Percentiles rank a stretch among this genome's conserved stretches.
Evolutionary conservation across 2,888 invertebrate species (phyloP).

Genomic region (Pherbina coryleti): DNA sequence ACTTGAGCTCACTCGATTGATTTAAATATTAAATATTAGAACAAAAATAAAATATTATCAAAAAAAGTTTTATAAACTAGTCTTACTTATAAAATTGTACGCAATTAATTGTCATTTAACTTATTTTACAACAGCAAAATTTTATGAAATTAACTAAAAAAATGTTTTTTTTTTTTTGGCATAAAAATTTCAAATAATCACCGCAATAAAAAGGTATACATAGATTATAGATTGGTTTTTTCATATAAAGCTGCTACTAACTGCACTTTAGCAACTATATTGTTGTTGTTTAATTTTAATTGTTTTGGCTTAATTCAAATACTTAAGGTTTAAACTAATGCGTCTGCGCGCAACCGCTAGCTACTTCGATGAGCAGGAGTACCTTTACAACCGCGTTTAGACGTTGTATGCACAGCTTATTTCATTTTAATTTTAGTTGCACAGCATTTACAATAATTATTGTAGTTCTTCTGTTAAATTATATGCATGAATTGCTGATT

Average conservation of each 20-base stretch:
- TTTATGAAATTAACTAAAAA: too few relatives aligned
- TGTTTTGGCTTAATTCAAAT: conserved; percentile 60
- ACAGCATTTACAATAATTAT: neutral
- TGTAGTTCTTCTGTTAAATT: neutral
- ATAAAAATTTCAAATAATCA: conserved; percentile 4
- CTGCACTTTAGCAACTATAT: neutral
- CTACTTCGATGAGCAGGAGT: neutral
- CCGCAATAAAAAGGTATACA: neutral
- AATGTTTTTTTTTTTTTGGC: neutral
- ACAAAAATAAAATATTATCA: too few relatives aligned
- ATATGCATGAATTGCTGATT: neutral
- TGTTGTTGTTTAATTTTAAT: neutral
- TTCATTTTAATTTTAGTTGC: neutral
- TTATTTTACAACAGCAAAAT: neutral
- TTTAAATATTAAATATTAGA: too few relatives aligned
- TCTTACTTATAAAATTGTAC: too few relatives aligned
- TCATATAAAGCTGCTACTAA: neutral
- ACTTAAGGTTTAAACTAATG: conserved; percentile 44
- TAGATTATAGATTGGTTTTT: neutral
- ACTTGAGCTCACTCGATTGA: too few relatives aligned
- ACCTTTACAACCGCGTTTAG: conserved; percentile 1
- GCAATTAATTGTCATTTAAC: neutral
- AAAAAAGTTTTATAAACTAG: too few relatives aligned
- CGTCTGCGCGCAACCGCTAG: neutral
- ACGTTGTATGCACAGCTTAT: neutral